Evolutionary conservation across 1,140 invertebrate species (phyloP).

Genomic region (Zelostemma sp.): DNA sequence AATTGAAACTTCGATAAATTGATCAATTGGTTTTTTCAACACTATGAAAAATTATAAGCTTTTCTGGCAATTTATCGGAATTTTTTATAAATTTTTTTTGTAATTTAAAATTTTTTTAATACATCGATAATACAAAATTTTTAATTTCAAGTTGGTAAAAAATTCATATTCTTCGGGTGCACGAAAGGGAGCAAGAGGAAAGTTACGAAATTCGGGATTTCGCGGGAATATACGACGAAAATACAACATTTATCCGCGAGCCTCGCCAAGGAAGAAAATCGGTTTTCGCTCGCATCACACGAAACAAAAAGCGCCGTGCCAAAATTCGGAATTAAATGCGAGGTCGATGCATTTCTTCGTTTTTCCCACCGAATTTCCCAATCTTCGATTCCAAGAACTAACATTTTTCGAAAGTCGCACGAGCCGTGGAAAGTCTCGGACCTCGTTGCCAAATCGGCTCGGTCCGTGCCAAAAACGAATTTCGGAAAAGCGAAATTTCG

Average conservation of each 20-base stretch:
- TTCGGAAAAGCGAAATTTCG: conserved; percentile 32
- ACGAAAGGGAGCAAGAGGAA: conserved; percentile 13
- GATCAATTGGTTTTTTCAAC: too few relatives aligned
- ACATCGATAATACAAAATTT: too few relatives aligned
- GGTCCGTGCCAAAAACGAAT: conserved; percentile 27
- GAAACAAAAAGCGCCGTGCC: conserved; percentile 44
- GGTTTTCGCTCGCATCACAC: conserved; percentile 37
- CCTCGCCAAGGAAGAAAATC: conserved; percentile 26
- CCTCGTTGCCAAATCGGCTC: conserved; percentile 23
- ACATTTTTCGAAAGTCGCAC: not conserved
- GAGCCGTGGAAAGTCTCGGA: not conserved
- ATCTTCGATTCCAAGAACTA: too few relatives aligned
- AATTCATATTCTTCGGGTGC: too few relatives aligned
- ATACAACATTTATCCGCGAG: conserved; percentile 51
- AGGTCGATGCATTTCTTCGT: not conserved
- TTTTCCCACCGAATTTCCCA: not conserved
- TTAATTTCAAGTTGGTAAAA: too few relatives aligned
- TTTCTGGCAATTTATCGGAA: too few relatives aligned
- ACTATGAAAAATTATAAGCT: too few relatives aligned
- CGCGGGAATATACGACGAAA: conserved; percentile 29
- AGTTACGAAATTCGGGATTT: conserved; percentile 33
- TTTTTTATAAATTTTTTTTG: too few relatives aligned
- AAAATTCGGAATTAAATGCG: conserved; percentile 42
- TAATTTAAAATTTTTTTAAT: too few relatives aligned
- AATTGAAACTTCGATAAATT: too few relatives aligned